Evolutionary conservation across 2,113 vertebrate species (phyloP).

Genomic region (Donacobius atricapilla): DNA sequence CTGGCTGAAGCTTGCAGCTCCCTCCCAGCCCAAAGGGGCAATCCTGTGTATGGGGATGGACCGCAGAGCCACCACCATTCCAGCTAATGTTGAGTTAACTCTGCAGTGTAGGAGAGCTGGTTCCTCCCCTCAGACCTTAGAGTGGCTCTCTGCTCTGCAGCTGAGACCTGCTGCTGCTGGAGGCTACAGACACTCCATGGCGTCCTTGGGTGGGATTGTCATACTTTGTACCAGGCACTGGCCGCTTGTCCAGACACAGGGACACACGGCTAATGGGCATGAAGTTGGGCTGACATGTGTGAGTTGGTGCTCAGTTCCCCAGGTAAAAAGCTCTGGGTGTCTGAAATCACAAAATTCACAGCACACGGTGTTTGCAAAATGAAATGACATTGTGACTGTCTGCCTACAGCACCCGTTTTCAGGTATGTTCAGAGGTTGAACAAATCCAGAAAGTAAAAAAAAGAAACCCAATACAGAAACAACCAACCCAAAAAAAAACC

Average conservation of each 20-base stretch:
- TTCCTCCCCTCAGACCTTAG: neutral
- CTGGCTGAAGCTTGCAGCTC: neutral
- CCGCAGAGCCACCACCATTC: neutral
- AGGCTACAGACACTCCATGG: neutral
- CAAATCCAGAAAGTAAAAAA: neutral
- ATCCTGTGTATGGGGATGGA: neutral
- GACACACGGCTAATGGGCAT: neutral
- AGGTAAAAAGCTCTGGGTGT: neutral
- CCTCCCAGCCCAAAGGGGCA: neutral
- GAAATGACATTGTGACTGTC: neutral
- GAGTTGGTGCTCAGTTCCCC: rapidly evolving
- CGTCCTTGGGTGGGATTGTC: neutral
- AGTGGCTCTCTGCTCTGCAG: neutral
- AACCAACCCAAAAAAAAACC: neutral
- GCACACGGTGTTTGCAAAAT: neutral
- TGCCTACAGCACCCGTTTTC: neutral
- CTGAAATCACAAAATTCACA: neutral
- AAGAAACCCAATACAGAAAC: too few species aligned
- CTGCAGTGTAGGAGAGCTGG: neutral
- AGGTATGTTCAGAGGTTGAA: neutral
- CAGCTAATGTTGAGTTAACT: neutral
- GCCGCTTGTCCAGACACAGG: neutral
- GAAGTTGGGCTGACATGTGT: neutral
- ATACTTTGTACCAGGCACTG: neutral
- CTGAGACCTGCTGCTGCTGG: neutral